Percentiles rank a stretch among this genome's conserved stretches.
Conservation (phyloP, 2,888 invertebrate genomes). For the Drosophila borealis region DNA sequence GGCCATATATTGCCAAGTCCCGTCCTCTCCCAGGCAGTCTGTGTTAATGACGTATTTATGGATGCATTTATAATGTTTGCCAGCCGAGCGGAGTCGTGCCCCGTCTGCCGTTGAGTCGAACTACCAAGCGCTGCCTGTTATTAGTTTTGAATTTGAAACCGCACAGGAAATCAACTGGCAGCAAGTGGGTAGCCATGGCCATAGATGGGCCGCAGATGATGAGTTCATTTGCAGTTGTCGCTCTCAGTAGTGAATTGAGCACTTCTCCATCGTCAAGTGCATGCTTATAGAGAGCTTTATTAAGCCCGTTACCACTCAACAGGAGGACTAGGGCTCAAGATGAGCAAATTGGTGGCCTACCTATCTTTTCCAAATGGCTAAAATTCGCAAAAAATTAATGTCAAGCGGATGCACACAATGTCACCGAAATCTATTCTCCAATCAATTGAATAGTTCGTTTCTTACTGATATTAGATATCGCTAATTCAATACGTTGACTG, state of each 20-base stretch:
- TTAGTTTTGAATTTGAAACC: conserved; percentile 62
- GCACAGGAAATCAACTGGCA: conserved; percentile 58
- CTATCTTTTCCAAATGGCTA: neutral
- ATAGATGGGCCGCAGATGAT: conserved; percentile 23
- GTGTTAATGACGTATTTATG: conserved; percentile 70
- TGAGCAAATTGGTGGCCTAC: neutral
- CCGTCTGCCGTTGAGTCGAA: neutral
- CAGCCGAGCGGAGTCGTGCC: conserved; percentile 18
- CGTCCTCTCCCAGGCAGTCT: conserved; percentile 23
- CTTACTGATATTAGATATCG: too few relatives aligned
- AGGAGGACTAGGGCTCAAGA: neutral
- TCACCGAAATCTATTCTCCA: too few relatives aligned
- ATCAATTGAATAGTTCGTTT: too few relatives aligned
- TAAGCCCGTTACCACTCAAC: conserved; percentile 8
- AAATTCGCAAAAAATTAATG: too few relatives aligned
- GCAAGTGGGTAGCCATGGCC: conserved; percentile 17
- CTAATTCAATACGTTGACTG: too few relatives aligned
- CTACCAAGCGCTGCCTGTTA: conserved; percentile 33
- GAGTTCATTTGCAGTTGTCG: conserved; percentile 43
- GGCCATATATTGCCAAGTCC: conserved; percentile 52
- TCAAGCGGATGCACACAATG: too few relatives aligned
- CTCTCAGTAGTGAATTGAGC: conserved; percentile 35
- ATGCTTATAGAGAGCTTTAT: conserved; percentile 4
- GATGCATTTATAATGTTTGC: conserved; percentile 68
- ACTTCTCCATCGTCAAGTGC: conserved; percentile 32